Conservation (phyloP, 2,797 vertebrate species). For the Rhinoraja longicauda region DNA sequence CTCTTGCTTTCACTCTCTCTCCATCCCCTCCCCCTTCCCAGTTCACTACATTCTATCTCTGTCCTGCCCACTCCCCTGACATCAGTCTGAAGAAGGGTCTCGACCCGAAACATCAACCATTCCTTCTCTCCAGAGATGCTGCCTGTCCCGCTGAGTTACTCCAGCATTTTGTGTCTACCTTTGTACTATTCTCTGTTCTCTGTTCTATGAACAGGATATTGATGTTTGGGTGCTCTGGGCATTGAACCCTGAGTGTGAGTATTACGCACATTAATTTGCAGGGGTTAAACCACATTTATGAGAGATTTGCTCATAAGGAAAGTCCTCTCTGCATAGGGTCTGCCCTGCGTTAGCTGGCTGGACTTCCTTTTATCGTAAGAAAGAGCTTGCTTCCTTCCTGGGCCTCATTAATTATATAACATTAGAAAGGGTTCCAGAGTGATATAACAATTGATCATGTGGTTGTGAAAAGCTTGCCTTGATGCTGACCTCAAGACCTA, state of each 20-base stretch:
- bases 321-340: background rate
- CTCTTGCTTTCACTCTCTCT: no score
- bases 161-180: no score
- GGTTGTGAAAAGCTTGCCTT: background rate
- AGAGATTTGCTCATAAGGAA: background rate
- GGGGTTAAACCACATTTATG: background rate
- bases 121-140: no score
- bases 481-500: background rate
- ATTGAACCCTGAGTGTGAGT: background rate
- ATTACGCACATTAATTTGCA: background rate
- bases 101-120: no score
- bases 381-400: background rate
- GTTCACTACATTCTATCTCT: no score
- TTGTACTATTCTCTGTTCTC: no score
- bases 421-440: background rate
- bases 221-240: background rate
- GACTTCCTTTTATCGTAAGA: background rate
- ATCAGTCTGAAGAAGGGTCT: no score
- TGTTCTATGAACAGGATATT: background rate
- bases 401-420: constrained; percentile 1
- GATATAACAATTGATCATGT: constrained; percentile 24
- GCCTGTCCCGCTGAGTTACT: no score
- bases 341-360: background rate
- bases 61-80: no score
- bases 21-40: no score